Conservation (phyloP, 1,140 invertebrate genomes). For the Homarus americanus region DNA sequence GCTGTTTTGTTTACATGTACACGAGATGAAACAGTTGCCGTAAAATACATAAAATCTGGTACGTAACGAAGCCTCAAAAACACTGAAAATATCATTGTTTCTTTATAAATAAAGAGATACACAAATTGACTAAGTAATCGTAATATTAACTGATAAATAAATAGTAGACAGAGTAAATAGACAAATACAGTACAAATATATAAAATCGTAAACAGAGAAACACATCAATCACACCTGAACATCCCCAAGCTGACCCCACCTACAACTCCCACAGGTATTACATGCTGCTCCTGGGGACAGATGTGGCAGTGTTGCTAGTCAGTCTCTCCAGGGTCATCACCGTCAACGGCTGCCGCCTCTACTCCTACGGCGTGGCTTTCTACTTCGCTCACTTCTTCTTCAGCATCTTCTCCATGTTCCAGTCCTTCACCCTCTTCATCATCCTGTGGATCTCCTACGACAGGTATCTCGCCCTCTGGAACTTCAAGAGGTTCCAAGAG, state of each 20-base stretch:
- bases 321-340: conserved; percentile 30
- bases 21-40: no score
- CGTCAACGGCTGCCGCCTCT: conserved; percentile 47
- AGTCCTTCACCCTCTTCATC: conserved; percentile 43
- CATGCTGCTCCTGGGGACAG: conserved; percentile 11
- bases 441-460: conserved; percentile 56
- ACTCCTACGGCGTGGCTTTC: conserved; percentile 19
- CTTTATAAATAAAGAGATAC: no score
- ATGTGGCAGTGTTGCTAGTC: background rate
- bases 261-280: conserved; percentile 40
- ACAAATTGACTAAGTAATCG: background rate
- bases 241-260: no score
- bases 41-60: no score
- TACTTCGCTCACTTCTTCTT: conserved; percentile 52
- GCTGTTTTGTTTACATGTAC: background rate
- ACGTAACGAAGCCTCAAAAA: no score
- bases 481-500: conserved; percentile 30
- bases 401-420: conserved; percentile 41
- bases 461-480: conserved; percentile 48
- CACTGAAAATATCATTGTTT: no score
- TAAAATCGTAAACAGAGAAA: no score
- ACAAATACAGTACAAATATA: no score
- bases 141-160: background rate
- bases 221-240: no score
- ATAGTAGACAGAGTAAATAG: no score